A percentile compares a stretch with the other conserved stretches of the same genome.
Evolutionary conservation across 2,888 invertebrate species (phyloP).

Genomic region (Tachina grossa): DNA sequence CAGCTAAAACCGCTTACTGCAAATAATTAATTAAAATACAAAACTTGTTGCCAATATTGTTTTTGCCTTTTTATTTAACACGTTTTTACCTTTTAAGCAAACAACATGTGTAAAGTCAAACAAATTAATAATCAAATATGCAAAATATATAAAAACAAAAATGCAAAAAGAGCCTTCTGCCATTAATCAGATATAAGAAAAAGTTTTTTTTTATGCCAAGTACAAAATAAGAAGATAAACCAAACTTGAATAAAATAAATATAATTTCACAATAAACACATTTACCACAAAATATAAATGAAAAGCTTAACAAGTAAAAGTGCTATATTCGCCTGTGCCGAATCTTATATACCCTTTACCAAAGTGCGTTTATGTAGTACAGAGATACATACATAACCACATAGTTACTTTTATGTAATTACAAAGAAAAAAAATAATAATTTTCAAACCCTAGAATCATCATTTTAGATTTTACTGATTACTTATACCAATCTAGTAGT

Average conservation of each 20-base stretch:
- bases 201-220: neutral
- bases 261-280: too few relatives aligned
- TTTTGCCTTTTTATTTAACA: neutral
- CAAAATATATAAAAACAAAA: neutral
- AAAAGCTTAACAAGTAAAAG: too few relatives aligned
- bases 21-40: neutral
- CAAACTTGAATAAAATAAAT: neutral
- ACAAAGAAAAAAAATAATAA: too few relatives aligned
- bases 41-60: conserved; percentile 5
- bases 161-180: neutral
- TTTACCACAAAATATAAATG: too few relatives aligned
- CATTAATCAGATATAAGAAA: neutral
- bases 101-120: neutral
- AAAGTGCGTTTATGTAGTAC: too few relatives aligned
- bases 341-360: too few relatives aligned
- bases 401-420: too few relatives aligned
- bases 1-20: neutral
- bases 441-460: too few relatives aligned
- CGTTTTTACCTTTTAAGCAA: neutral
- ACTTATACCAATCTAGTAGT: too few relatives aligned
- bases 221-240: neutral
- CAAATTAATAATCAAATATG: neutral
- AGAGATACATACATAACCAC: too few relatives aligned
- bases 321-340: too few relatives aligned
- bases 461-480: too few relatives aligned